A percentile compares a stretch with the other conserved stretches of the same genome.
phyloP scores from a whole-genome alignment of 1,140 invertebrate genomes.

The Nixonia krombeini region DNA sequence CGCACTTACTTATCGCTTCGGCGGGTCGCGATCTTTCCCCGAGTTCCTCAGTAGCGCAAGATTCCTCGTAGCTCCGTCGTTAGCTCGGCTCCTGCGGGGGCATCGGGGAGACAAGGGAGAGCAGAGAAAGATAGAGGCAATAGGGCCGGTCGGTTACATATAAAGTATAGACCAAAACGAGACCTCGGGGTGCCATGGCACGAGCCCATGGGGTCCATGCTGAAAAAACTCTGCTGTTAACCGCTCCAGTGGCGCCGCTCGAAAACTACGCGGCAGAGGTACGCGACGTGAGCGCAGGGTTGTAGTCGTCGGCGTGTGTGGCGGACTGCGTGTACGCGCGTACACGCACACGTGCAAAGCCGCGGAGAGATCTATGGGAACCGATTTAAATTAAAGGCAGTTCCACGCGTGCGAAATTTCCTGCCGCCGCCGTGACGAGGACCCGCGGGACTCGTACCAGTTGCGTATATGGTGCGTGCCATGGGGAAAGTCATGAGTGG shows the following conservation, averaged over 20 bases:
- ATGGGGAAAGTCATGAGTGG: slow-evolving; percentile 14
- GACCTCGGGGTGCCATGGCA: slow-evolving; percentile 64
- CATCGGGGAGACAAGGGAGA: no score
- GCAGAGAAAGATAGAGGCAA: no score
- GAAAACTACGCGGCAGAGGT: slow-evolving; percentile 8
- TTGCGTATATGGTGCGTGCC: slow-evolving; percentile 22
- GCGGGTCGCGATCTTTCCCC: no score
- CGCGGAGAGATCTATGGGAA: slow-evolving; percentile 48
- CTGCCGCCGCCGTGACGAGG: slow-evolving; percentile 18
- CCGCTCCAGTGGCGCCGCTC: slow-evolving; percentile 56
- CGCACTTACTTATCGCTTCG: no score
- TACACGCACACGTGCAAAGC: slow-evolving; percentile 31
- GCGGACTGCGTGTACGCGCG: slow-evolving; percentile 18
- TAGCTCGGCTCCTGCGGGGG: no score
- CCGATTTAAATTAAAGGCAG: slow-evolving; percentile 55
- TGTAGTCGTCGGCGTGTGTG: slow-evolving; percentile 5
- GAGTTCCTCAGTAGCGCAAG: no score
- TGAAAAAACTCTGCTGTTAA: slow-evolving; percentile 68
- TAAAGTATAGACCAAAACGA: slow-evolving; percentile 66
- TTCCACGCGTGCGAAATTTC: slow-evolving; percentile 46
- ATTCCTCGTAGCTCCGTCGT: no score
- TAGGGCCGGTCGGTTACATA: slow-evolving; percentile 56
- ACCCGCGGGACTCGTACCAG: slow-evolving; percentile 39
- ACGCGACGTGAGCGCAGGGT: background rate
- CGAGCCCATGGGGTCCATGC: slow-evolving; percentile 62